Evolutionary conservation across 2,888 invertebrate species (phyloP).

Genomic region (Heliconius ismenius): DNA sequence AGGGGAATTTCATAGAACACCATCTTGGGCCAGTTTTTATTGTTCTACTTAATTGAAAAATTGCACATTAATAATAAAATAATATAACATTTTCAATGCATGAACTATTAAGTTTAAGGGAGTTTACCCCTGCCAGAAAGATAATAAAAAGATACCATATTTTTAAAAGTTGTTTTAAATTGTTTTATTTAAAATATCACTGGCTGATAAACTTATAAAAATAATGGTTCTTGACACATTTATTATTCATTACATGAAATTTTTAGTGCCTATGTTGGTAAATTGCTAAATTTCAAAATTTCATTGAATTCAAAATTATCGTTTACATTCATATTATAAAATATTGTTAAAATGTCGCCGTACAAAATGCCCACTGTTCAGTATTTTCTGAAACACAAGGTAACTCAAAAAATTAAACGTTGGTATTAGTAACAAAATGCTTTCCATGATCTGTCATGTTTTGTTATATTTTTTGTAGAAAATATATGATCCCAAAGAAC

Average conservation of each 20-base stretch:
- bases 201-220: background rate
- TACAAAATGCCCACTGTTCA: conserved; percentile 62
- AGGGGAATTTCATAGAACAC: too few species aligned
- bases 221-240: background rate
- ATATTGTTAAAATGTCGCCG: conserved; percentile 58
- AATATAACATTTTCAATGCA: background rate
- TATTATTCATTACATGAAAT: background rate
- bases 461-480: conserved; percentile 48
- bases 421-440: background rate
- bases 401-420: conserved; percentile 43
- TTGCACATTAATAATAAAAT: too few species aligned
- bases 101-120: too few species aligned
- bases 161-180: background rate
- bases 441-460: background rate
- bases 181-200: background rate
- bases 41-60: too few species aligned
- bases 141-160: background rate
- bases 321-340: conserved; percentile 40
- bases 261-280: conserved; percentile 7
- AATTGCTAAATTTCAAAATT: conserved; percentile 9
- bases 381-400: conserved; percentile 65
- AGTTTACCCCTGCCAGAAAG: background rate
- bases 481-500: conserved; percentile 62
- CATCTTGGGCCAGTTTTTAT: too few species aligned
- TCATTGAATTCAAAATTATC: conserved; percentile 40